Evolutionary conservation across 2,888 invertebrate species (phyloP).

Genomic region (Nasonia oneida): DNA sequence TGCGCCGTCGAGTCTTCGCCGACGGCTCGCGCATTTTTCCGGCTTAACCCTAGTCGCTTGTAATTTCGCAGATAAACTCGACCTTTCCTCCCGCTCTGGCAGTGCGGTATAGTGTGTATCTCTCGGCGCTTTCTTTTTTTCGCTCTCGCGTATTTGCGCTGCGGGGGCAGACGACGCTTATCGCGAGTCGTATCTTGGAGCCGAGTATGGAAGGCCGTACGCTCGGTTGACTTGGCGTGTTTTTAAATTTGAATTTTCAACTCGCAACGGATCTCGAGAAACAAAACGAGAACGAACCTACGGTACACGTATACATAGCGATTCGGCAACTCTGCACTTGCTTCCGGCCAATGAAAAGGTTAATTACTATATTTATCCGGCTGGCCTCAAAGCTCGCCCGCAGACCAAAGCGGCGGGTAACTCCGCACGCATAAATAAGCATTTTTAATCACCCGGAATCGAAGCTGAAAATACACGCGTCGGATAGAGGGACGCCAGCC

Average conservation of each 20-base stretch:
- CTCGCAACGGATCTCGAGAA: background rate
- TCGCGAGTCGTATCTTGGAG: constrained; percentile 9
- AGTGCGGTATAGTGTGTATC: background rate
- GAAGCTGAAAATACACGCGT: constrained; percentile 64
- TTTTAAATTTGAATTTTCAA: constrained; percentile 56
- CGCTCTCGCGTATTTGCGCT: constrained; percentile 9
- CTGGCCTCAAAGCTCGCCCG: constrained; percentile 21
- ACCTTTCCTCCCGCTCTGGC: constrained; percentile 33
- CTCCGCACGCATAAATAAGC: constrained; percentile 52
- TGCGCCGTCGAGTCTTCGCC: constrained; percentile 19
- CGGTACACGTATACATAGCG: background rate
- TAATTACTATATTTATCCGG: constrained; percentile 51
- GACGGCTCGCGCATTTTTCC: constrained; percentile 55
- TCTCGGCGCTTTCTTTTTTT: constrained; percentile 19
- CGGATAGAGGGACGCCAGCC: background rate
- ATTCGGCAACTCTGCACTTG: background rate
- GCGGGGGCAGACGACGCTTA: constrained; percentile 28
- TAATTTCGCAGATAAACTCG: constrained; percentile 61
- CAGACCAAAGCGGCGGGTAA: background rate
- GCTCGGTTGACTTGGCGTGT: constrained; percentile 38
- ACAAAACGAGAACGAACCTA: background rate
- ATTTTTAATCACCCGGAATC: constrained; percentile 59
- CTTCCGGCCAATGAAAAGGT: constrained; percentile 64
- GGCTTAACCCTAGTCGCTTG: constrained; percentile 55
- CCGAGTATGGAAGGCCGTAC: constrained; percentile 52